A percentile compares a stretch with the other conserved stretches of the same genome.
Evolutionary conservation across 2,888 invertebrate genomes (phyloP).

Genomic region (Noctua janthina): DNA sequence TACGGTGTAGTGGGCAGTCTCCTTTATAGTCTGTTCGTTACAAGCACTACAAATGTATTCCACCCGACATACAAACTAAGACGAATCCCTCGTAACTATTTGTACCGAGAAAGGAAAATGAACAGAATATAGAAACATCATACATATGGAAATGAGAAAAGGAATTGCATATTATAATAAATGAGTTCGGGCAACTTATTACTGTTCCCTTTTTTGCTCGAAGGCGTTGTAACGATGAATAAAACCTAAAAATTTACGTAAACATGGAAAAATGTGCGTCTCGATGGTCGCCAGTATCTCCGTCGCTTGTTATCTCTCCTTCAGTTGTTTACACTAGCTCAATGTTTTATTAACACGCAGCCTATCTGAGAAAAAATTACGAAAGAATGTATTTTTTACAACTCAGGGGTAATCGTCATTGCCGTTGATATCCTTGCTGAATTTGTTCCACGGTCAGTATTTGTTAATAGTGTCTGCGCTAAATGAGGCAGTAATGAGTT

Average conservation of each 20-base stretch:
- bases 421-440: conserved; percentile 62
- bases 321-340: conserved; percentile 79
- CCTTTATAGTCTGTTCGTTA: conserved; percentile 13
- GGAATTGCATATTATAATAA: conserved; percentile 51
- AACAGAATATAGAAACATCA: conserved; percentile 62
- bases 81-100: conserved; percentile 48
- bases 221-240: conserved; percentile 52
- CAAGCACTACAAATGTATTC: conserved; percentile 27
- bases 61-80: conserved; percentile 37
- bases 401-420: conserved; percentile 70
- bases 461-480: conserved; percentile 28
- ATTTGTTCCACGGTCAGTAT: conserved; percentile 45
- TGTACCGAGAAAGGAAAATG: conserved; percentile 49
- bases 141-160: conserved; percentile 54
- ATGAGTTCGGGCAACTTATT: conserved; percentile 53
- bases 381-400: conserved; percentile 75
- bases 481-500: conserved; percentile 46
- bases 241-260: conserved; percentile 49
- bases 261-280: conserved; percentile 58
- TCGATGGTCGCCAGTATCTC: conserved; percentile 65
- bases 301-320: conserved; percentile 76
- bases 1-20: not conserved
- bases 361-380: conserved; percentile 74
- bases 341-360: conserved; percentile 78
- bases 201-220: conserved; percentile 29